phyloP scores from a whole-genome alignment of 35 echinoderm and acorn worm genomes.

The Anneissia japonica region DNA sequence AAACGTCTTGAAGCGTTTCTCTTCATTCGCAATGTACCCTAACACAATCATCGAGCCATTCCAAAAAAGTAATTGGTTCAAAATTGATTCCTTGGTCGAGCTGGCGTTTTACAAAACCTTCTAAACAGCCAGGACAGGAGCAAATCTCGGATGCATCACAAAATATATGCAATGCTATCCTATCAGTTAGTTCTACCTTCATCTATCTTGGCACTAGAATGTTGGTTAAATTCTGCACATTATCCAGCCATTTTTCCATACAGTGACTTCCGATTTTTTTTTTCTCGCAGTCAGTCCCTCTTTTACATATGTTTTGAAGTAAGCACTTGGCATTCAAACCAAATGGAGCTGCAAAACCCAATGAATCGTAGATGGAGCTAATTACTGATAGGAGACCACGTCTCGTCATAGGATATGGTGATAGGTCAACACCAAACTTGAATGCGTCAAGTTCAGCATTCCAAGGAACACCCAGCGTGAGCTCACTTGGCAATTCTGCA shows the following conservation, averaged over 20 bases:
- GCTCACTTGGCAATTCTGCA: neutral
- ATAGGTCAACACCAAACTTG: neutral
- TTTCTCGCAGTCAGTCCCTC: neutral
- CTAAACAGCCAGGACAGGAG: too few species aligned
- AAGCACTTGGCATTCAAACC: neutral
- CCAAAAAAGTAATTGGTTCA: too few species aligned
- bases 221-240: neutral
- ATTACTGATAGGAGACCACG: conserved; percentile 4
- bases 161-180: too few species aligned
- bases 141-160: too few species aligned
- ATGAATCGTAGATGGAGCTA: conserved; percentile 6
- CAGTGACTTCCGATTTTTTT: neutral
- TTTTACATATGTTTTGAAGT: neutral
- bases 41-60: too few species aligned
- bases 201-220: too few species aligned
- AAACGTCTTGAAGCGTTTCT: too few species aligned
- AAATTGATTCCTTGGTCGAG: too few species aligned
- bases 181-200: too few species aligned
- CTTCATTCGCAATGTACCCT: too few species aligned
- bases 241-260: neutral
- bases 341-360: neutral
- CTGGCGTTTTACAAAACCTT: too few species aligned
- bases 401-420: neutral
- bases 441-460: neutral
- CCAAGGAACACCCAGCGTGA: conserved; percentile 6